These are phyloP conservation scores for Eilema griseolum DNA, from an alignment of 2,888 invertebrate species.

Conservation along the genomic window DNA sequence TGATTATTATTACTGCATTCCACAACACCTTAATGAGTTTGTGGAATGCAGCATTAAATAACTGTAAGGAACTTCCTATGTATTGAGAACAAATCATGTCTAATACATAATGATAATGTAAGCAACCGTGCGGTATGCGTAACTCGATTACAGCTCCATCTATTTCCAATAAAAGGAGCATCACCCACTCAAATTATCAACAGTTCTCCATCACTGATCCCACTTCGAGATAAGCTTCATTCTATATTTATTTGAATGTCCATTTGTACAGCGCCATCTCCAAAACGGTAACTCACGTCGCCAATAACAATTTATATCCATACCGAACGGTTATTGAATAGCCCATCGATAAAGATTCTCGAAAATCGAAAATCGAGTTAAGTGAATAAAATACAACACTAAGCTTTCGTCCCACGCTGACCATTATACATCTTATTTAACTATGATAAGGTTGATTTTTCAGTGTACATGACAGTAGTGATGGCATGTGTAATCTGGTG, in stretches of 20 bases:
- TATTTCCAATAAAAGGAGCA: slow-evolving; percentile 58
- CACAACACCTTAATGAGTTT: neutral
- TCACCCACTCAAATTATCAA: slow-evolving; percentile 70
- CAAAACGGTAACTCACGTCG: slow-evolving; percentile 81
- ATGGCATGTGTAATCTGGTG: slow-evolving; percentile 38
- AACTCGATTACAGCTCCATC: slow-evolving; percentile 42
- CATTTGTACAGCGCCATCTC: slow-evolving; percentile 77
- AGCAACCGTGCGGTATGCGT: slow-evolving; percentile 19
- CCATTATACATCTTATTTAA: slow-evolving; percentile 31
- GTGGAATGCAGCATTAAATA: neutral
- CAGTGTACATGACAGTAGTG: slow-evolving; percentile 20
- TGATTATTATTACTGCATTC: neutral
- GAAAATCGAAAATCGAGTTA: slow-evolving; percentile 63
- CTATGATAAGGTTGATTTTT: slow-evolving; percentile 29
- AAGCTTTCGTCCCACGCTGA: slow-evolving; percentile 36
- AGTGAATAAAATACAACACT: slow-evolving; percentile 51
- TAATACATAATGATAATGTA: neutral
- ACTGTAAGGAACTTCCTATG: neutral
- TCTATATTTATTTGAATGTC: slow-evolving; percentile 81
- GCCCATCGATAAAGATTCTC: slow-evolving; percentile 72
- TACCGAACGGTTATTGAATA: slow-evolving; percentile 80
- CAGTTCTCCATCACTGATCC: slow-evolving; percentile 73
- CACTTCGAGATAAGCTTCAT: slow-evolving; percentile 73
- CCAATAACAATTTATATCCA: slow-evolving; percentile 82
- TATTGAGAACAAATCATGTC: neutral